phyloP scores from a whole-genome alignment of 2,113 vertebrate genomes.

The Pantherophis guttatus region DNA sequence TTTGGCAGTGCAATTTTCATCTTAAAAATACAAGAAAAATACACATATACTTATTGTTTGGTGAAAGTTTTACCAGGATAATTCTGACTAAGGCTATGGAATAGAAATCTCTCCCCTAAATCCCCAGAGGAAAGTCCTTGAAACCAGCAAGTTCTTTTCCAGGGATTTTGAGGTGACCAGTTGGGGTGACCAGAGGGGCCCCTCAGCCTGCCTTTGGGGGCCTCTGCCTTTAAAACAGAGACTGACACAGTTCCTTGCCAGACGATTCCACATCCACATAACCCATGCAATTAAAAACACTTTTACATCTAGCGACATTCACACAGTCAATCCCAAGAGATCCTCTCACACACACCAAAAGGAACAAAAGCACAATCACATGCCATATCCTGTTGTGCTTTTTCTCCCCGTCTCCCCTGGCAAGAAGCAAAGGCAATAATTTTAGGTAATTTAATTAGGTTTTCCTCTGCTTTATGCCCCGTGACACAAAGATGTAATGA shows the following conservation, averaged over 20 bases:
- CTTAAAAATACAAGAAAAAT: background rate
- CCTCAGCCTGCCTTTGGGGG: background rate
- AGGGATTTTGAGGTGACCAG: background rate
- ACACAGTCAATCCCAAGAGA: background rate
- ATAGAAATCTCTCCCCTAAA: background rate
- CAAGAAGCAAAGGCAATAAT: slow-evolving; percentile 11
- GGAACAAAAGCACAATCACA: background rate
- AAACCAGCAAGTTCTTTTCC: background rate
- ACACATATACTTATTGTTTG: background rate
- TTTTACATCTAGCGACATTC: background rate
- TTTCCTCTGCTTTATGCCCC: slow-evolving; percentile 43
- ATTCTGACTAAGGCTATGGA: background rate
- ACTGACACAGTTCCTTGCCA: background rate
- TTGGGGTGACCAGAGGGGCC: background rate
- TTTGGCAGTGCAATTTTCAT: background rate
- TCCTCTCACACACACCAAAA: background rate
- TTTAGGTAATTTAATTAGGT: slow-evolving; percentile 32
- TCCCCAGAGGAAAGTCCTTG: background rate
- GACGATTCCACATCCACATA: background rate
- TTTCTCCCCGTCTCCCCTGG: background rate
- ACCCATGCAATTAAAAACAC: background rate
- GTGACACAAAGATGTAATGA: slow-evolving; percentile 30
- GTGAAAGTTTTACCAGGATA: background rate
- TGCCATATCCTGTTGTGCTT: background rate
- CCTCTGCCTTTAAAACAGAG: background rate